Evolutionary conservation across 2,113 vertebrate species (phyloP), one percentile per base, ranked within the genome.

Genomic region (Pomatorhinus ruficollis): DNA sequence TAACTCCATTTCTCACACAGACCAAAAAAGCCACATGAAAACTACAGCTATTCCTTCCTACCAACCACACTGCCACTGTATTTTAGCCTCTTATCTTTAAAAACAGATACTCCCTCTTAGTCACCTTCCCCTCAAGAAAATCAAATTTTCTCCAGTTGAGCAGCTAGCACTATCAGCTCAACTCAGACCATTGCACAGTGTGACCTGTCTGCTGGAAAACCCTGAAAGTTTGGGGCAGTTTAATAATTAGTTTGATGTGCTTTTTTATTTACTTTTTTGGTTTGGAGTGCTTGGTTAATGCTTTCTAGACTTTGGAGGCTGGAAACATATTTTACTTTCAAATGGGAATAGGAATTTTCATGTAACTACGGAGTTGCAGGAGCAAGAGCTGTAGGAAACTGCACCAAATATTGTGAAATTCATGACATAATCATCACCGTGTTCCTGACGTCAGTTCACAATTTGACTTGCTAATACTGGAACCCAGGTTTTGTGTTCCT

Each of bases 391-490:
- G 45, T 52, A 82, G 56, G 79, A 86, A 90, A 66, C 31, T 37
- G 78, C 53, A 76, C 20, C 44, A 64, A 91, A 85, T 50, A 56
- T 68, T 91, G 74, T 89, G 84, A 91, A 87, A 95, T 84, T 78
- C 25, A 14, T 39, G 53, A 76, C 47, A 31, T 2, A 68, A 84
- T 84, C 68, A 64, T 45, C 40, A 15, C 56, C 7, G 4, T 0
- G 0, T 22, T 90, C 61, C 71, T 86, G 75, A 93, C 0, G 1
- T 70, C 88, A 63, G 31, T 21, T 68, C 65, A 20, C n/a, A 33
- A 61, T 84, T 96, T 84, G 69, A 82, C 83, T 94, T 85, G 65
- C 65, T 96, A 63, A 91, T 64, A 56, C 31, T 44, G 39, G 50
- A 88, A 66, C 12, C 21, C 31, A 50, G 31, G 7, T 30, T 84